These are phyloP conservation scores for Cryptocephalus moraei DNA, from an alignment of 2,888 invertebrate species.

Conservation along the genomic window DNA sequence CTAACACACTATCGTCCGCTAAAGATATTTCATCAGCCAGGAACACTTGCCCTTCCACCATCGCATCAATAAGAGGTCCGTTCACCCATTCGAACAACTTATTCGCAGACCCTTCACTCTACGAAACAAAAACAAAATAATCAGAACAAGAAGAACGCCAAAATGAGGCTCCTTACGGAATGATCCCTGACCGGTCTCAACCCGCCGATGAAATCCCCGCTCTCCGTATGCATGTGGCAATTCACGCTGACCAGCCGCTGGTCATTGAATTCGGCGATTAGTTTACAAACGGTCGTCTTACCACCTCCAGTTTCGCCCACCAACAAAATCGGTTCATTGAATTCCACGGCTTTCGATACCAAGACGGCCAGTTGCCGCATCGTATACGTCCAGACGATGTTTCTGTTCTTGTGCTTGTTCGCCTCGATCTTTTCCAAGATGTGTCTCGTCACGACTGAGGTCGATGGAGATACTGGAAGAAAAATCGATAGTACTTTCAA, in stretches of 20 bases:
- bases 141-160: not conserved
- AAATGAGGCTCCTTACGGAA: constrained; percentile 27
- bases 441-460: constrained; percentile 66
- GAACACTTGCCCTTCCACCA: constrained; percentile 81
- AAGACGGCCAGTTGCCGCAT: constrained; percentile 74
- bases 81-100: constrained; percentile 95
- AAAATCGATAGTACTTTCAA: constrained; percentile 5
- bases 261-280: constrained; percentile 60
- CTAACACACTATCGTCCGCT: constrained; percentile 96
- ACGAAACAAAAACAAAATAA: constrained; percentile 5
- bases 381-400: constrained; percentile 91
- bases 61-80: constrained; percentile 86
- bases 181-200: constrained; percentile 73
- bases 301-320: constrained; percentile 98
- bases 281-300: constrained; percentile 91
- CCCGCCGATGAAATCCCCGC: constrained; percentile 94
- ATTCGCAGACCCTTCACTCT: constrained; percentile 26
- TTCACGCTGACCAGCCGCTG: constrained; percentile 73
- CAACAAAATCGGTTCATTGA: constrained; percentile 87
- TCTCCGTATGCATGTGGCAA: constrained; percentile 98
- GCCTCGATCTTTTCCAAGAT: constrained; percentile 56
- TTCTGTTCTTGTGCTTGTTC: constrained; percentile 51
- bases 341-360: constrained; percentile 75
- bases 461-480: constrained; percentile 44
- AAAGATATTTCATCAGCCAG: constrained; percentile 98